Conservation (phyloP, 2,797 vertebrate species). For the Rhyacichthys aspro region DNA sequence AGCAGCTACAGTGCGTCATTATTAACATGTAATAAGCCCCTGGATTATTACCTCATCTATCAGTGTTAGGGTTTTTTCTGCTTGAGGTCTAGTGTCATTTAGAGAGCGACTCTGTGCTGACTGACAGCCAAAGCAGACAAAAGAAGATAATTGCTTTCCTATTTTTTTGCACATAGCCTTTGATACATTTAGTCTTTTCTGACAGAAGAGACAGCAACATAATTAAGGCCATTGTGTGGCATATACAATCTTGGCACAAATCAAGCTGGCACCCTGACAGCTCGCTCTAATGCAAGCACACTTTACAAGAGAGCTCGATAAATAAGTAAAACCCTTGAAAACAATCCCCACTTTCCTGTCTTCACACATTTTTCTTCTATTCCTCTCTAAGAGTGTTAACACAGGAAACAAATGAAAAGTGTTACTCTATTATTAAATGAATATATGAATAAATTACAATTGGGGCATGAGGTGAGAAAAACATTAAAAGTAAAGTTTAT, state of each 20-base stretch:
- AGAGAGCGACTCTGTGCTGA: conserved; percentile 42
- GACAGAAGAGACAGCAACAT: conserved; percentile 68
- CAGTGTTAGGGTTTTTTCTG: conserved; percentile 19
- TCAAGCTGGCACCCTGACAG: conserved; percentile 64
- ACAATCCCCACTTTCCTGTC: conserved; percentile 42
- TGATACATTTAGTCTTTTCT: conserved; percentile 73
- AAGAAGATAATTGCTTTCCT: conserved; percentile 74
- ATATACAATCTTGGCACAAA: conserved; percentile 57
- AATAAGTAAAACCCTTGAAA: conserved; percentile 70
- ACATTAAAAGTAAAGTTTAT: conserved; percentile 31
- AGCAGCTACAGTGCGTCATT: conserved; percentile 20
- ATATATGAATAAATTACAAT: conserved; percentile 71
- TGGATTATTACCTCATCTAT: conserved; percentile 51
- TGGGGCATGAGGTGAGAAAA: conserved; percentile 29
- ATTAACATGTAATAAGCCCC: conserved; percentile 30
- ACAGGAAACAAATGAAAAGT: conserved; percentile 35
- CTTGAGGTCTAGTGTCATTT: conserved; percentile 31
- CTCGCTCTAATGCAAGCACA: conserved; percentile 62
- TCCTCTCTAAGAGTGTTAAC: conserved; percentile 44
- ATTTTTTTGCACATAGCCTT: conserved; percentile 67
- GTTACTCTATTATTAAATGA: conserved; percentile 61
- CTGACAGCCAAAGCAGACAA: conserved; percentile 69
- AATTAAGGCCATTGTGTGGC: conserved; percentile 74
- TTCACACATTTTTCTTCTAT: conserved; percentile 32
- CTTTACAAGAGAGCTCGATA: conserved; percentile 53